Evolutionary conservation across 30 jellyfish, hydroid and myxozoan genomes (phyloP).

Genomic region (Clytia hemisphaerica): DNA sequence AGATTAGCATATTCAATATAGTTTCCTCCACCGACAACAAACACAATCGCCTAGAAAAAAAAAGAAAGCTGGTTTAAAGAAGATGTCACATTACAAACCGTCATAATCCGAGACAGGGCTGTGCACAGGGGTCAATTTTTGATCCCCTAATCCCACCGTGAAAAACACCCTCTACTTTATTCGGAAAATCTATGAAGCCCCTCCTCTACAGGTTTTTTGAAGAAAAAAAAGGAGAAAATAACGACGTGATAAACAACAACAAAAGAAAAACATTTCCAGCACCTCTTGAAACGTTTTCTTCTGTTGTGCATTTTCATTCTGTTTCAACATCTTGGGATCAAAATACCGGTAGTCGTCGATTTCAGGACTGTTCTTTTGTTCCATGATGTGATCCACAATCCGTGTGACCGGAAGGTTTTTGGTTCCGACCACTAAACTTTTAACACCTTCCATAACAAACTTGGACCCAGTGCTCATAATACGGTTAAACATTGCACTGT

Average conservation of each 20-base stretch:
- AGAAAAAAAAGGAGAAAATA: constrained; percentile 5
- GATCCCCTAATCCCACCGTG: too few relatives aligned
- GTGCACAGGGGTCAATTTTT: too few relatives aligned
- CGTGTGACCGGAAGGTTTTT: constrained; percentile 87
- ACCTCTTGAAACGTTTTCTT: constrained; percentile 73
- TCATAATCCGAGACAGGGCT: too few relatives aligned
- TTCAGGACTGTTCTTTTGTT: constrained; percentile 70
- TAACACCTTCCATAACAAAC: constrained; percentile 96
- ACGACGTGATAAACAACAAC: constrained; percentile 10
- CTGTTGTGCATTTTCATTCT: constrained; percentile 43
- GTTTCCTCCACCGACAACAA: constrained; percentile 94
- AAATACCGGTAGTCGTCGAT: constrained; percentile 71
- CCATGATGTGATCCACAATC: constrained; percentile 85
- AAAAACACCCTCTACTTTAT: too few relatives aligned
- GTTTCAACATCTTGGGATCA: constrained; percentile 81
- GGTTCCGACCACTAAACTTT: constrained; percentile 81
- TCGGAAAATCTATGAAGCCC: constrained; percentile 9
- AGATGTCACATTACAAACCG: too few relatives aligned
- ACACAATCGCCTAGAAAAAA: constrained; percentile 69
- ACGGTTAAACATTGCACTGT: constrained; percentile 92
- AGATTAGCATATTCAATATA: constrained; percentile 83
- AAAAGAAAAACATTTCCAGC: neutral
- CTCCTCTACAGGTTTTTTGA: neutral
- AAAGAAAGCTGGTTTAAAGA: too few relatives aligned
- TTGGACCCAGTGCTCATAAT: constrained; percentile 95